Percentiles rank a stretch among this genome's conserved stretches.
Conservation (phyloP, 2,888 invertebrate genomes). For the Cerastoderma edule region DNA sequence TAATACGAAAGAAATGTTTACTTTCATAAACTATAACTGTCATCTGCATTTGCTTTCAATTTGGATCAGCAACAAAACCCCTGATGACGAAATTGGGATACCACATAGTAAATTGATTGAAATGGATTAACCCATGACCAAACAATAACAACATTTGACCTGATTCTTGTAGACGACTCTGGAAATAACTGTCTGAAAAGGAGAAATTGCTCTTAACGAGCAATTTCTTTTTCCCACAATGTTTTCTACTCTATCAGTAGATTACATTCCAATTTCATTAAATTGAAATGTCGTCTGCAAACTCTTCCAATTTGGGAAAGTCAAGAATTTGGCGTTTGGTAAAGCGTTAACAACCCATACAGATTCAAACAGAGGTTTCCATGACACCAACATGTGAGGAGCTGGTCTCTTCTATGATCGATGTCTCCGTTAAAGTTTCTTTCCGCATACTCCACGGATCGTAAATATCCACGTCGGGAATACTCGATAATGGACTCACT, state of each 20-base stretch:
- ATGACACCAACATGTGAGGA: constrained; percentile 34
- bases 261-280: neutral
- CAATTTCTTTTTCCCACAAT: constrained; percentile 10
- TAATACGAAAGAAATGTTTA: no score
- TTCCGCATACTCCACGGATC: constrained; percentile 56
- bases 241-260: constrained; percentile 1
- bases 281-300: neutral
- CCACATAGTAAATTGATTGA: no score
- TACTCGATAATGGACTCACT: constrained; percentile 30
- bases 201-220: neutral
- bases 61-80: no score
- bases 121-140: no score
- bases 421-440: constrained; percentile 43
- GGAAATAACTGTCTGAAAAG: constrained; percentile 1
- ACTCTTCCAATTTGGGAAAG: neutral
- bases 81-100: no score
- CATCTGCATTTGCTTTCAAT: no score
- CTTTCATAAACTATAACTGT: no score
- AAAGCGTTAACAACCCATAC: neutral
- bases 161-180: neutral
- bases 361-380: constrained; percentile 51
- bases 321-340: neutral
- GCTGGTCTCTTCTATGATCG: constrained; percentile 43
- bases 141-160: no score
- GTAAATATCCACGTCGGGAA: constrained; percentile 30